Evolutionary conservation across 2,113 vertebrate species (phyloP).

Genomic region (Podilymbus podiceps): DNA sequence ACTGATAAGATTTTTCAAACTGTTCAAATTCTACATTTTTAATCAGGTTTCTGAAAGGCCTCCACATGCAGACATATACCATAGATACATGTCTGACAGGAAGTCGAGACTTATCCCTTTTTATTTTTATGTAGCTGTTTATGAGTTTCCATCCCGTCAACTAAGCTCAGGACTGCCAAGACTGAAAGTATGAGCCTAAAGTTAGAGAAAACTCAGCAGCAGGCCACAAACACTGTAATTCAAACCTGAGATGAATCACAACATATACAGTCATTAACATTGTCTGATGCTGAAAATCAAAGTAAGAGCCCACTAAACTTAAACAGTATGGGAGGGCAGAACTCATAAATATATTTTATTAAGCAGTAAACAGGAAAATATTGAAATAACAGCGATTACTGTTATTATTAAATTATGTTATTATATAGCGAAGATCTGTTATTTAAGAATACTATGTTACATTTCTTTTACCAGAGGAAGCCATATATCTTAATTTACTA

Average conservation of each 20-base stretch:
- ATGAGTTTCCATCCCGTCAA: background rate
- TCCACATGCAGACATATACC: accelerated
- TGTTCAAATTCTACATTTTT: background rate
- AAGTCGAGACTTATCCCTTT: background rate
- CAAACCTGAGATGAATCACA: background rate
- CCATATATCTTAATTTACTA: background rate
- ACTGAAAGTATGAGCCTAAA: background rate
- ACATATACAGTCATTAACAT: background rate
- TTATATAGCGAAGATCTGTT: background rate
- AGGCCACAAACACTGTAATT: background rate
- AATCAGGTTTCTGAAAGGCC: background rate
- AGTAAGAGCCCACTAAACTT: background rate
- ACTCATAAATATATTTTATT: background rate
- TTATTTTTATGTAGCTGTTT: background rate
- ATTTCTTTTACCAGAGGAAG: background rate
- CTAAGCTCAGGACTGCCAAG: background rate
- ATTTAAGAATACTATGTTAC: background rate
- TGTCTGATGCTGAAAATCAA: background rate
- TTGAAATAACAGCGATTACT: background rate
- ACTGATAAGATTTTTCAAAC: background rate
- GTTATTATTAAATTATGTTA: background rate
- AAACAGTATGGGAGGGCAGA: background rate
- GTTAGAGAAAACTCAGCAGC: background rate
- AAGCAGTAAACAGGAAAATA: background rate
- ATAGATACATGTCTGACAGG: background rate